A percentile compares a stretch with the other conserved stretches of the same genome.
Conservation (phyloP, 2,113 vertebrate genomes). For the Dolichallabes microphthalmus region DNA sequence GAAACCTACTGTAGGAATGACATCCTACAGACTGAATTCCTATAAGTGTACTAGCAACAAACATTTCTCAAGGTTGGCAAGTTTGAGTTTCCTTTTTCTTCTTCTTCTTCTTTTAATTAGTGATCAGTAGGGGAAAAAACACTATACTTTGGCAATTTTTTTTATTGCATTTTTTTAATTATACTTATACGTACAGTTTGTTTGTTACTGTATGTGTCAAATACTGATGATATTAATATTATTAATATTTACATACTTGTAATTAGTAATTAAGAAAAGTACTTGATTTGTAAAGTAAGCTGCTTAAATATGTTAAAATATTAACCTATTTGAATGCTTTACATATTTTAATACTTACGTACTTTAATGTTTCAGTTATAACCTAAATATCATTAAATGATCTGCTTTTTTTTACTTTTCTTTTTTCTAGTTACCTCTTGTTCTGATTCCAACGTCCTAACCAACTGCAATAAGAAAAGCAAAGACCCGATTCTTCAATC, state of each 20-base stretch:
- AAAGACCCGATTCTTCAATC: background rate
- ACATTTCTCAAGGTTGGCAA: no score
- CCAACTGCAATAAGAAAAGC: background rate
- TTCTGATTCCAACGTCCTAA: background rate
- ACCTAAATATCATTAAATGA: background rate
- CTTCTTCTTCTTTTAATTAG: no score
- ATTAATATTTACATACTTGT: background rate
- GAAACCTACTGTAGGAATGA: no score
- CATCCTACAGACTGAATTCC: no score
- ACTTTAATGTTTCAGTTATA: background rate
- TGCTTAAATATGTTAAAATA: no score
- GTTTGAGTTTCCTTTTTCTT: no score
- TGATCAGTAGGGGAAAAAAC: no score
- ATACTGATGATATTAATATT: background rate
- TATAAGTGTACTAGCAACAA: no score
- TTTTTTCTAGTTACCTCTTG: background rate
- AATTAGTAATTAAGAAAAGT: background rate
- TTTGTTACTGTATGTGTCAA: background rate
- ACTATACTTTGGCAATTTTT: no score
- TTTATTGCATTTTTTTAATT: background rate
- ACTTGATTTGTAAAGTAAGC: background rate
- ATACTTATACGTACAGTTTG: background rate
- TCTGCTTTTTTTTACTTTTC: background rate
- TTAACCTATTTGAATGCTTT: no score
- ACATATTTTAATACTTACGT: background rate